phyloP scores from a whole-genome alignment of 1,140 invertebrate genomes.

The Drosophila subpulchrella region DNA sequence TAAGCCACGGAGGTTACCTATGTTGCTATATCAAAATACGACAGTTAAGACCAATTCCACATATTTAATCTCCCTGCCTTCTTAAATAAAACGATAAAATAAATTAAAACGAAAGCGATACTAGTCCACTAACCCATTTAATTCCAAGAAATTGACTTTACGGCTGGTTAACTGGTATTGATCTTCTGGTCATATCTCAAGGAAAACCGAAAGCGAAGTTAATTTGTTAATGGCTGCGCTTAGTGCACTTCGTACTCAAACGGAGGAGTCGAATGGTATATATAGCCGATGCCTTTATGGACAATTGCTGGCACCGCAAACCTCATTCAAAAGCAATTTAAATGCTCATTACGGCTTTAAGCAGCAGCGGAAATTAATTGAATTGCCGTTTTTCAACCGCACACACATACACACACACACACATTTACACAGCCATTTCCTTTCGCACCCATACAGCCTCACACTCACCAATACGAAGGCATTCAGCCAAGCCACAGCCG shows the following conservation, averaged over 20 bases:
- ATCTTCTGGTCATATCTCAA: constrained; percentile 10
- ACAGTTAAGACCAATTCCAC: too few relatives aligned
- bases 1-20: too few relatives aligned
- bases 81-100: background rate
- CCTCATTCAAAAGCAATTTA: constrained; percentile 79
- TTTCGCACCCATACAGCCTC: constrained; percentile 13
- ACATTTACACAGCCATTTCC: constrained; percentile 26
- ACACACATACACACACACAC: constrained; percentile 27
- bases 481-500: constrained; percentile 72
- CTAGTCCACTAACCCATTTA: background rate
- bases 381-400: constrained; percentile 79
- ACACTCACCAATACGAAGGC: constrained; percentile 24
- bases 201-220: constrained; percentile 22
- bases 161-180: constrained; percentile 15
- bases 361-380: constrained; percentile 78
- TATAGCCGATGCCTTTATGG: constrained; percentile 67
- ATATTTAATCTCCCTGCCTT: background rate
- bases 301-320: constrained; percentile 70
- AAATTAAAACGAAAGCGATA: too few relatives aligned
- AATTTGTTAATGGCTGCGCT: constrained; percentile 62
- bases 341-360: constrained; percentile 82
- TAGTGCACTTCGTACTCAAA: constrained; percentile 55
- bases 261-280: background rate
- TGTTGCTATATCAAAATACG: too few relatives aligned
- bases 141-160: constrained; percentile 1